Conservation (phyloP, 2,113 vertebrate species). For the Festucalex cinctus region DNA sequence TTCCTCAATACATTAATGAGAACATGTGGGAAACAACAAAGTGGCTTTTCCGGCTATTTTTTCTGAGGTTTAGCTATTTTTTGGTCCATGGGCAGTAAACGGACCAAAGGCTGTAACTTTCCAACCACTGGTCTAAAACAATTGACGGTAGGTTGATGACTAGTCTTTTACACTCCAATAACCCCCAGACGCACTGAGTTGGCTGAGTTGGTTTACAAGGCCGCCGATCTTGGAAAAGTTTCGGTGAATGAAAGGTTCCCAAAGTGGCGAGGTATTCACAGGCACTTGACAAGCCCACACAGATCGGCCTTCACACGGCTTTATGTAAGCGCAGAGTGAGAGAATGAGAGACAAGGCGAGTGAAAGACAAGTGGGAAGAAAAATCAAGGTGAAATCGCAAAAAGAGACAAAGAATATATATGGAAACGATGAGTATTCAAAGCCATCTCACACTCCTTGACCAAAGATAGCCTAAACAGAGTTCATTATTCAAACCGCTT, state of each 20-base stretch:
- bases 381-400: constrained; percentile 24
- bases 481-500: not conserved
- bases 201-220: constrained; percentile 38
- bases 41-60: too few relatives aligned
- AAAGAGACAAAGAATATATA: constrained; percentile 20
- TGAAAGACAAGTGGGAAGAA: constrained; percentile 24
- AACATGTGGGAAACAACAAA: too few relatives aligned
- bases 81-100: not conserved
- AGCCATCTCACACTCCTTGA: not conserved
- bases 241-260: constrained; percentile 60
- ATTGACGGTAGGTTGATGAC: constrained; percentile 44
- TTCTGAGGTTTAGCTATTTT: not conserved
- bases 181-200: constrained; percentile 13
- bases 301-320: constrained; percentile 41
- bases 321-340: constrained; percentile 52
- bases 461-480: constrained; percentile 2
- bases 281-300: constrained; percentile 51
- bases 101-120: not conserved
- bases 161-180: constrained; percentile 30
- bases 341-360: constrained; percentile 30
- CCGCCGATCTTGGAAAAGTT: constrained; percentile 48
- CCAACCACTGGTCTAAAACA: not conserved
- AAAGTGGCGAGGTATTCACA: constrained; percentile 49
- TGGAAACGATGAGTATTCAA: constrained; percentile 25
- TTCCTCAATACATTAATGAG: not conserved